Conservation (phyloP, 2,797 vertebrate genomes). For the Rhynchonycteris naso region DNA sequence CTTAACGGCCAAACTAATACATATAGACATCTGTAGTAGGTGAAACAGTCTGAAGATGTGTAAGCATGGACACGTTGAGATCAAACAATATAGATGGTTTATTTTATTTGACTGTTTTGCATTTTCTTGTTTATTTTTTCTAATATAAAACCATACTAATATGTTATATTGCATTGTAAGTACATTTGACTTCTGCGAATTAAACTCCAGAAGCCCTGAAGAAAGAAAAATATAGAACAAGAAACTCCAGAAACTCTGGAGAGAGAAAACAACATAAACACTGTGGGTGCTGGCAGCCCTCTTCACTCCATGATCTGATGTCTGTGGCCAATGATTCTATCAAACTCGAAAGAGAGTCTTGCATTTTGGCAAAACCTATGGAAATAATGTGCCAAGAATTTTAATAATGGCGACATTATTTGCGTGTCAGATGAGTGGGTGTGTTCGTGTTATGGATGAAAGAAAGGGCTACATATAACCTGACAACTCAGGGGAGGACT, state of each 20-base stretch:
- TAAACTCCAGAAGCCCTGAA: neutral
- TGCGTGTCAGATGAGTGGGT: neutral
- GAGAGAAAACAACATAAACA: neutral
- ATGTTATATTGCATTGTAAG: neutral
- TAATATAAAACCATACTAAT: neutral
- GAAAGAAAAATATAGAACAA: neutral
- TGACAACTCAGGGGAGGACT: too few species aligned
- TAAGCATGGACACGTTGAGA: constrained; percentile 21
- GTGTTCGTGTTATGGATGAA: neutral
- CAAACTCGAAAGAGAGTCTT: neutral
- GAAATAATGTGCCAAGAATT: neutral
- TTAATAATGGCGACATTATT: neutral
- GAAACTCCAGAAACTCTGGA: neutral
- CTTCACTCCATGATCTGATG: neutral
- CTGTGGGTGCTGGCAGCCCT: neutral
- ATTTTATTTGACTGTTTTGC: constrained; percentile 16
- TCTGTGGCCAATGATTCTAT: neutral
- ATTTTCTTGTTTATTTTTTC: constrained; percentile 33
- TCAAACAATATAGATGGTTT: neutral
- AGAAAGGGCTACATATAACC: neutral
- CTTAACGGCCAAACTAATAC: constrained; percentile 4
- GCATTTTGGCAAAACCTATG: neutral
- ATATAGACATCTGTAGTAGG: neutral
- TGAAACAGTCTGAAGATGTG: constrained; percentile 3
- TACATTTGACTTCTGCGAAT: constrained; percentile 18